Base-by-base conservation (phyloP, 1,140 invertebrate species). In the Hirudo medicinalis region DNA sequence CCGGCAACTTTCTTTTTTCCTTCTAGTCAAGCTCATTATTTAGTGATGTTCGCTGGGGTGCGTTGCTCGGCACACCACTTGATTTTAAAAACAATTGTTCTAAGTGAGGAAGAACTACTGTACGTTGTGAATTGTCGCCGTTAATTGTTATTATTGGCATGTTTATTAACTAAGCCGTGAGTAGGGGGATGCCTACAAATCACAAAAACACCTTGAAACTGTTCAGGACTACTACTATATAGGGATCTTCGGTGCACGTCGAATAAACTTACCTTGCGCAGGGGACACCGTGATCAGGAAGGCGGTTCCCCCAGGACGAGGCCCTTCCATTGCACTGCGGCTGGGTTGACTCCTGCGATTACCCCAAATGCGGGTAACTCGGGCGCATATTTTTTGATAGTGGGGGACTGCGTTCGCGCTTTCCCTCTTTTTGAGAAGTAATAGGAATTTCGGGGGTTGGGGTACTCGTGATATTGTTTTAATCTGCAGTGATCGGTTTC, bases 321-420 rank as follows among this genome's bases (percentile, higher is more conserved):
- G 83, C 85, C 83, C 80, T 83, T 79, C 84, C 87, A 88, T 88
- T 88, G 86, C 87, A 88, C 87, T 84, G 77, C 83, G 86, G 84
- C 83, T 82, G 80, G 83, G 86, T 83, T 88, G 86, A 87, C 85
- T 83, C 85, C 84, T 87, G 86, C 86, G 86, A 88, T 87, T 87
- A 85, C 81, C 84, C 85, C 86, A 86, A 87, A 87, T 85, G 85
- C 84, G 85, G 85, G 80, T 86, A 87, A 86, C 86, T 87, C 85
- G 86, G 84, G 84, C 82, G 86, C 85, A 84, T 83, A 86, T 87
- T 87, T 87, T 86, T 86, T 87, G 85, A 80, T 86, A 86, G 79
- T 85, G 85, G 82, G 85, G 86, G 83, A 83, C 82, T 80, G 85
- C 85, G 85, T 86, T 81, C 85, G 85, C 85, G 85, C 85, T 81